Conservation (phyloP, 2,888 invertebrate species). For the Nowickia ferox region DNA sequence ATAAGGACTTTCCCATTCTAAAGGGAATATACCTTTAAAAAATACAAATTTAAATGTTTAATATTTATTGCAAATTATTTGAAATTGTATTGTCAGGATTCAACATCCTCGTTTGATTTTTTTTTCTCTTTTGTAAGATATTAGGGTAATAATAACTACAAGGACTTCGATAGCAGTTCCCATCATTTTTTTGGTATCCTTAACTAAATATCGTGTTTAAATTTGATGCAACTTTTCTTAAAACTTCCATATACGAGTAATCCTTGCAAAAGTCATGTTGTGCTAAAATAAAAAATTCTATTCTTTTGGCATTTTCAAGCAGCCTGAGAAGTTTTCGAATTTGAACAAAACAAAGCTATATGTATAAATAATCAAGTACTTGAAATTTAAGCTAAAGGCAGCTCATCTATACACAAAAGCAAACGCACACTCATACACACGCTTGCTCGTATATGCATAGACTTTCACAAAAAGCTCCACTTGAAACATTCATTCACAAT, state of each 20-base stretch:
- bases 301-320: not conserved
- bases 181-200: no score
- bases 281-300: slow-evolving; percentile 3
- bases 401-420: not conserved
- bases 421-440: not conserved
- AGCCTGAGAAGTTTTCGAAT: slow-evolving; percentile 35
- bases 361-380: slow-evolving; percentile 42
- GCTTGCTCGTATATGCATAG: not conserved
- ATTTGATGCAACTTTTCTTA: no score
- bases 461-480: slow-evolving; percentile 20
- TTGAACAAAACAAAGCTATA: slow-evolving; percentile 17
- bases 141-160: no score
- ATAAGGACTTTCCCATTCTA: no score
- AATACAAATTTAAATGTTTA: no score
- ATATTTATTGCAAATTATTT: no score
- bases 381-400: slow-evolving; percentile 29
- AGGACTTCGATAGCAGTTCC: no score
- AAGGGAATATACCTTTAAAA: no score
- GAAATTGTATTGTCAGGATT: no score
- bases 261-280: slow-evolving; percentile 10
- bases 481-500: slow-evolving; percentile 44
- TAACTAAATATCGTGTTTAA: no score
- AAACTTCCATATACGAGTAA: not conserved
- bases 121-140: no score
- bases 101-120: no score